These are phyloP conservation scores for Amphipyra tragopoginis DNA, from an alignment of 2,888 invertebrate species.

Conservation along the genomic window DNA sequence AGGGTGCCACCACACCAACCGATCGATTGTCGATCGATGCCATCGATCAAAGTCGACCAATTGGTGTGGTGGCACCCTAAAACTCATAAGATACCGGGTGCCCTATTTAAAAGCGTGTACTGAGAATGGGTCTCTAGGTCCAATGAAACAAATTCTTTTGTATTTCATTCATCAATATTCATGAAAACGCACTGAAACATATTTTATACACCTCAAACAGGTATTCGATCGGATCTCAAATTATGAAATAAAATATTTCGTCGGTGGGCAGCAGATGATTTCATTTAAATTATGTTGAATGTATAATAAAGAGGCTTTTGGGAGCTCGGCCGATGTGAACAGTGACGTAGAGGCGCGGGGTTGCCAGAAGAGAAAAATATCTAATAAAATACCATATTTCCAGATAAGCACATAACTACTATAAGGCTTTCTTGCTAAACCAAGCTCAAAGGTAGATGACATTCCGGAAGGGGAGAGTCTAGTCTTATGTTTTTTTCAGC, in stretches of 20 bases:
- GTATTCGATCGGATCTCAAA: slow-evolving; percentile 4
- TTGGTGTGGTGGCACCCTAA: too few relatives aligned
- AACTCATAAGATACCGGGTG: too few relatives aligned
- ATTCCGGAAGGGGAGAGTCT: too few relatives aligned
- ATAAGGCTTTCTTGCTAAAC: too few relatives aligned
- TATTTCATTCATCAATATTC: slow-evolving; percentile 32
- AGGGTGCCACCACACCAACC: too few relatives aligned
- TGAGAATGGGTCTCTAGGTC: background rate
- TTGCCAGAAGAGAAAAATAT: background rate
- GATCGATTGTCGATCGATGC: too few relatives aligned
- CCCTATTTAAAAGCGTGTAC: too few relatives aligned
- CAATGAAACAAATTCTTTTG: background rate
- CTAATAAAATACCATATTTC: background rate
- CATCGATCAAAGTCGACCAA: too few relatives aligned
- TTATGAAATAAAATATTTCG: slow-evolving; percentile 7
- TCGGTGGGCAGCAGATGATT: background rate
- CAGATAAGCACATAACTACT: too few relatives aligned
- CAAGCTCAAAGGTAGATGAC: too few relatives aligned
- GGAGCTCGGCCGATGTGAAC: background rate
- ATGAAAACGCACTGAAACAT: slow-evolving; percentile 13
- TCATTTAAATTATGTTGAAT: slow-evolving; percentile 40
- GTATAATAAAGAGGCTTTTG: slow-evolving; percentile 21
- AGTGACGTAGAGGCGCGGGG: background rate
- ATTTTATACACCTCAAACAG: slow-evolving; percentile 19
- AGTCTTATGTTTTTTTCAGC: too few relatives aligned